Evolutionary conservation across 2,797 vertebrate species (phyloP).

Genomic region (Mycteria americana): DNA sequence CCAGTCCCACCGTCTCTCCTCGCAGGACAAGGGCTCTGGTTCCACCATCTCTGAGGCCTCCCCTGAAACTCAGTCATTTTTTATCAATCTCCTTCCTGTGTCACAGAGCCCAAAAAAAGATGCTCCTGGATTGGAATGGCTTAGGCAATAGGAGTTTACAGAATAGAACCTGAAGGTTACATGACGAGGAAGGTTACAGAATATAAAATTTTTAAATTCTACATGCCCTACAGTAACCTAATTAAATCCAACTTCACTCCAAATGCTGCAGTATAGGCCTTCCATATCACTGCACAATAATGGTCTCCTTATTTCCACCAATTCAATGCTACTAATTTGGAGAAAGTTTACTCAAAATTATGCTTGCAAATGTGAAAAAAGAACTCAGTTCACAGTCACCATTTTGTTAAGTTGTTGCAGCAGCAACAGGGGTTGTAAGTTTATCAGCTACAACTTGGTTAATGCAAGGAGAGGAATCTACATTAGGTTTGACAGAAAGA

Average conservation of each 20-base stretch:
- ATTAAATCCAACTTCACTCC: not conserved
- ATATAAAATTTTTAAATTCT: not conserved
- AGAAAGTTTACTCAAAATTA: not conserved
- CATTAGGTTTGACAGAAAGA: slow-evolving; percentile 34
- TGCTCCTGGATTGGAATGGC: not conserved
- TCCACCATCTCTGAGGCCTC: rapidly evolving
- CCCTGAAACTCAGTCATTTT: not conserved
- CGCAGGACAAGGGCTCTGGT: rapidly evolving
- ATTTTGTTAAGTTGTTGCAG: not conserved
- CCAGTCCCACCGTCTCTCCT: not conserved
- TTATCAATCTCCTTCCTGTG: not conserved
- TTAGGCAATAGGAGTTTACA: not conserved
- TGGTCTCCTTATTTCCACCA: not conserved
- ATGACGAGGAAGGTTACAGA: not conserved
- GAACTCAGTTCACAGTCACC: not conserved
- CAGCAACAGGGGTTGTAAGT: not conserved
- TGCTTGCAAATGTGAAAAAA: not conserved
- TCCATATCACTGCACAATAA: not conserved
- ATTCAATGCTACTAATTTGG: not conserved
- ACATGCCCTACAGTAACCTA: not conserved
- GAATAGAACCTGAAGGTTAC: too few relatives aligned
- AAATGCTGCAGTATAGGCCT: not conserved
- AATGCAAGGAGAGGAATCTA: not conserved
- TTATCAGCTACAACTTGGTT: not conserved
- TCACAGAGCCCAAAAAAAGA: not conserved